Evolutionary conservation across 2,113 vertebrate genomes (phyloP).

Genomic region (Ifrita kowaldi): DNA sequence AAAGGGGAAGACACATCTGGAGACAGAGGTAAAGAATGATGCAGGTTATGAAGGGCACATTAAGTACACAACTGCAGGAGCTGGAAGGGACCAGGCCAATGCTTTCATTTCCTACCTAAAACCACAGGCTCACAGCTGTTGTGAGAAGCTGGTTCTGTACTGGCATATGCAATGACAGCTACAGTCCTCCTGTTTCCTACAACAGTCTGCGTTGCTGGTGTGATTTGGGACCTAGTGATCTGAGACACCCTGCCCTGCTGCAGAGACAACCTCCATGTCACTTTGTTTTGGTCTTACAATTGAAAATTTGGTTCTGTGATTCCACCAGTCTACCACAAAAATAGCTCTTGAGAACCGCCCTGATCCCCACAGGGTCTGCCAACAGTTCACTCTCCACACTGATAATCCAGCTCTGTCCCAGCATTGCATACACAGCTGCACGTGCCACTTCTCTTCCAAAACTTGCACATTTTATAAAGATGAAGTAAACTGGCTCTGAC

Average conservation of each 20-base stretch:
- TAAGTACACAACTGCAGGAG: background rate
- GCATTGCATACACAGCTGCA: accelerated
- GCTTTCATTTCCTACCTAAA: background rate
- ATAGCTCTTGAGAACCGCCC: background rate
- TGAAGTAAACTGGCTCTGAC: background rate
- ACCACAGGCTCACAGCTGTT: background rate
- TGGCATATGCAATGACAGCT: accelerated
- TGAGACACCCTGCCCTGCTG: background rate
- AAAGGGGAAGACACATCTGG: background rate
- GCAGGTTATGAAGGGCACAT: background rate
- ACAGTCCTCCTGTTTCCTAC: background rate
- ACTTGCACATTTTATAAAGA: background rate
- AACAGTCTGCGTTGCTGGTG: background rate
- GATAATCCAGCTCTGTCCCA: background rate
- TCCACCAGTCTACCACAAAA: background rate
- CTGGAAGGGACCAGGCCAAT: background rate
- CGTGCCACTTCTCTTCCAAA: background rate
- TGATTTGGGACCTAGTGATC: background rate
- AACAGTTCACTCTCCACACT: background rate
- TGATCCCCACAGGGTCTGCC: background rate
- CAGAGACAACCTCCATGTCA: background rate
- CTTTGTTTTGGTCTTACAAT: background rate
- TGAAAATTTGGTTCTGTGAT: background rate
- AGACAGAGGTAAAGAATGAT: background rate
- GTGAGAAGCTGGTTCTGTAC: background rate